Evolutionary conservation across 2,888 invertebrate genomes (phyloP).

Genomic region (Melikaiella ostensackeni): DNA sequence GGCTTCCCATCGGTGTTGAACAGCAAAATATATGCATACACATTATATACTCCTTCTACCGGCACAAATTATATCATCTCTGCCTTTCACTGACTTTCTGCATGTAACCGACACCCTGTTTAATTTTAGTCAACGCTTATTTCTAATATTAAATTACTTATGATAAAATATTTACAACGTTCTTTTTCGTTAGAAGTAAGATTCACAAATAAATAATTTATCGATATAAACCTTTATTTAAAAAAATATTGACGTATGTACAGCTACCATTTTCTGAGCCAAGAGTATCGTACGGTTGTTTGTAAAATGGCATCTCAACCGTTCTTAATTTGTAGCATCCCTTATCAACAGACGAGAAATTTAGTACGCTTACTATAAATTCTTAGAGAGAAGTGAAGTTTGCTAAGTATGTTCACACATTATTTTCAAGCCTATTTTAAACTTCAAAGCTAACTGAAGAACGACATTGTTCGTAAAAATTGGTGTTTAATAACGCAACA

Average conservation of each 20-base stretch:
- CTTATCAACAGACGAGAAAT: conserved; percentile 30
- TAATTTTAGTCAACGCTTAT: neutral
- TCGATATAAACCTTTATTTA: conserved; percentile 56
- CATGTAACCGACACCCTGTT: neutral
- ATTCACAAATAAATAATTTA: conserved; percentile 12
- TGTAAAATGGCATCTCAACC: conserved; percentile 20
- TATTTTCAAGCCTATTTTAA: conserved; percentile 28
- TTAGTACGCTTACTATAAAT: conserved; percentile 8
- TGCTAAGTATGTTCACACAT: conserved; percentile 18
- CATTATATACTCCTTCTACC: conserved; percentile 14
- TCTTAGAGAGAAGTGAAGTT: conserved; percentile 28
- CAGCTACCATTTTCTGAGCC: conserved; percentile 41
- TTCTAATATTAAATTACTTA: too few species aligned
- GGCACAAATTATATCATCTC: conserved; percentile 20
- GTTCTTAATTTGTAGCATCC: conserved; percentile 25
- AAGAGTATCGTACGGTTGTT: conserved; percentile 23
- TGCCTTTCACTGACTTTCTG: conserved; percentile 29
- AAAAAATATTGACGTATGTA: conserved; percentile 56
- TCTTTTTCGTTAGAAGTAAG: neutral
- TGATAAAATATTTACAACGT: too few species aligned
- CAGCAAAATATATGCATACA: conserved; percentile 42
- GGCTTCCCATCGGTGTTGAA: conserved; percentile 46
- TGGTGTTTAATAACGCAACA: conserved; percentile 26
- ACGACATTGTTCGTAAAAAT: conserved; percentile 20
- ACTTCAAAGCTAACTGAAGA: conserved; percentile 12